Percentiles rank a stretch among this genome's conserved stretches.
phyloP scores from a whole-genome alignment of 2,888 invertebrate species.

The Bruchidius siliquastri region DNA sequence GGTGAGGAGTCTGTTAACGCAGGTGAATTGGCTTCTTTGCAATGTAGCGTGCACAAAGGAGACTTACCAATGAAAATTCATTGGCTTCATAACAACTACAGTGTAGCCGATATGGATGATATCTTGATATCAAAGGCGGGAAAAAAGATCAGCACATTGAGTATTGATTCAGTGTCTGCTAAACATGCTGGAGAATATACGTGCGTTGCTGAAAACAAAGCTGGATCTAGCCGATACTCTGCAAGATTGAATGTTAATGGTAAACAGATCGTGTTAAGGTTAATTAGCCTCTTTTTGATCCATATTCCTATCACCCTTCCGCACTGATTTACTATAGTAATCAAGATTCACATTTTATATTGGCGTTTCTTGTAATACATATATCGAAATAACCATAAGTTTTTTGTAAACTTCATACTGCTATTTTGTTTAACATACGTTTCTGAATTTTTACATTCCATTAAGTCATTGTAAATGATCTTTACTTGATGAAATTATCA shows the following conservation, averaged over 20 bases:
- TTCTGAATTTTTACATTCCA: no score
- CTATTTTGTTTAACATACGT: no score
- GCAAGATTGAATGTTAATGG: conserved; percentile 65
- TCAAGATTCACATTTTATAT: no score
- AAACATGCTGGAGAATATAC: conserved; percentile 60
- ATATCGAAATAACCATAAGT: no score
- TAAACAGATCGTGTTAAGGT: conserved; percentile 10
- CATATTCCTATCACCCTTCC: not conserved
- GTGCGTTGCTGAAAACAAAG: conserved; percentile 60
- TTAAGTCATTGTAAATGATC: no score
- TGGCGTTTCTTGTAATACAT: no score
- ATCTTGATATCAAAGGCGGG: conserved; percentile 47
- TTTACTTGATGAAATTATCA: no score
- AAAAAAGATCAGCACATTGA: conserved; percentile 52
- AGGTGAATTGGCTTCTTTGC: conserved; percentile 34
- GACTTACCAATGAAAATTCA: conserved; percentile 71
- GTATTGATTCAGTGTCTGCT: conserved; percentile 56
- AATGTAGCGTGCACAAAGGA: conserved; percentile 69
- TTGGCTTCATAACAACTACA: conserved; percentile 59
- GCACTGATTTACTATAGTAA: no score
- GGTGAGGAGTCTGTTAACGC: conserved; percentile 60
- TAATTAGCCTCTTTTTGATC: not conserved
- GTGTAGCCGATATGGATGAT: conserved; percentile 30
- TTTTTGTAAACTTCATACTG: no score
- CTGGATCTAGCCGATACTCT: conserved; percentile 52